Base-by-base conservation (phyloP, 1,140 invertebrate genomes). In the Brachionus paranguensis region DNA sequence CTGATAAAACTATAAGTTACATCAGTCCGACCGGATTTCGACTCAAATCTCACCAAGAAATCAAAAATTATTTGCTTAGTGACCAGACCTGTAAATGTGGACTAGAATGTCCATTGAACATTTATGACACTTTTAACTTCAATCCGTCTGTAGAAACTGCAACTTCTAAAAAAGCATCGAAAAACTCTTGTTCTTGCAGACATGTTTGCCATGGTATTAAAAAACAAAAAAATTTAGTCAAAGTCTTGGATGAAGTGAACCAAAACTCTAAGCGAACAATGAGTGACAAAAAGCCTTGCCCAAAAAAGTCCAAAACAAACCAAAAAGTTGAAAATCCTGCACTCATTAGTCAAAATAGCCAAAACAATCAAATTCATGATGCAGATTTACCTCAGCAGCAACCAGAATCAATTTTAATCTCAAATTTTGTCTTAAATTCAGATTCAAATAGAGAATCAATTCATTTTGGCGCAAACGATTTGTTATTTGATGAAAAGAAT, bases 71-170 rank as follows among this genome's bases (percentile, higher is more conserved):
- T 68, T 45, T 81, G 14, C 24, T 81, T 7, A 81, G 78, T 27
- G 53, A 81, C 60, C 24, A 64, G 14, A 81, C 78, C n/a, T 81
- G 78, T 45, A 81, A 81, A 47, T 81, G 78, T 81, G 78, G 78
- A 27, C 53, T 81, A 1, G 78, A 81, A 47, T 81, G 78, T 41
- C 78, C 78, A 1, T 64, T 81, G 11, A 60, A 81, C 20, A 64
- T 81, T 43, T 60, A 65, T 20, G 78, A 81, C 8, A 64, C 37
- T 20, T 81, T 81, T 47, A 81, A 81, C 47, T 81, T 81, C 64
- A 68, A 14, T 68, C 53, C 72, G 3, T 53, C 17, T 50, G 20
- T 76, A 6, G 72, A 76, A 20, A 17, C n/a, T 76, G 72, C 29
- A 8, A 29, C 12, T 5, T 27, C 17, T 2, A 47, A 50, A 76